A percentile compares a stretch with the other conserved stretches of the same genome.
Evolutionary conservation across 2,888 invertebrate species (phyloP).

Genomic region (Acrobasis consociella): DNA sequence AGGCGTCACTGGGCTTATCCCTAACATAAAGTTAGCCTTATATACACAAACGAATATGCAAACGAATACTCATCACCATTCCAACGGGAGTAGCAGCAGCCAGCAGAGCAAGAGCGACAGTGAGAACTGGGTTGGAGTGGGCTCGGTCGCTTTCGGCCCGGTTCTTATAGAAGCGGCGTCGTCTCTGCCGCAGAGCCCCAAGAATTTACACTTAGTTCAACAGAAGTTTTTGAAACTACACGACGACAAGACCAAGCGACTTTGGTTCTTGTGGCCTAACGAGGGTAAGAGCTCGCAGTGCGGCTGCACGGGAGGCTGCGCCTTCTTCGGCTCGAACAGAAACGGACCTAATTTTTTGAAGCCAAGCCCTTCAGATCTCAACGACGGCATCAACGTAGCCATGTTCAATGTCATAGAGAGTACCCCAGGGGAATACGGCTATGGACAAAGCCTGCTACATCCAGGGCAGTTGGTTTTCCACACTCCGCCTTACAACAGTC

Average conservation of each 20-base stretch:
- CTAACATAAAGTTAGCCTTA: constrained; percentile 85
- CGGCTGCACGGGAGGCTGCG: constrained; percentile 97
- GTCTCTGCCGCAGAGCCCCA: constrained; percentile 89
- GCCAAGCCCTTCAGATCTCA: constrained; percentile 90
- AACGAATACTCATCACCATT: constrained; percentile 77
- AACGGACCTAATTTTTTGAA: constrained; percentile 95
- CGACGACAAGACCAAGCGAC: constrained; percentile 91
- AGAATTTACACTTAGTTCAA: constrained; percentile 89
- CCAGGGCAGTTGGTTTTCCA: constrained; percentile 94
- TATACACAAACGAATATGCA: constrained; percentile 86
- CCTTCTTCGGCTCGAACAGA: constrained; percentile 96
- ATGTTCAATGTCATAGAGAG: constrained; percentile 88
- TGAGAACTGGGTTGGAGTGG: constrained; percentile 96
- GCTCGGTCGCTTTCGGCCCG: constrained; percentile 94
- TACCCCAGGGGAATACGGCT: constrained; percentile 92
- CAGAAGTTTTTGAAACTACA: constrained; percentile 92
- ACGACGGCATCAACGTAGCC: constrained; percentile 92
- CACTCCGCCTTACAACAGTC: constrained; percentile 92
- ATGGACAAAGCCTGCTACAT: constrained; percentile 96
- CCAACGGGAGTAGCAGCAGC: constrained; percentile 75
- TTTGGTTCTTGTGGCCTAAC: constrained; percentile 97
- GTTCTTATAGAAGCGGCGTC: constrained; percentile 94
- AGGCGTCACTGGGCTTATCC: constrained; percentile 93
- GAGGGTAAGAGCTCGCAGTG: constrained; percentile 89
- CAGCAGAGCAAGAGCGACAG: constrained; percentile 69